Base-by-base conservation (phyloP, 2,113 vertebrate genomes). In the Merops nubicus region DNA sequence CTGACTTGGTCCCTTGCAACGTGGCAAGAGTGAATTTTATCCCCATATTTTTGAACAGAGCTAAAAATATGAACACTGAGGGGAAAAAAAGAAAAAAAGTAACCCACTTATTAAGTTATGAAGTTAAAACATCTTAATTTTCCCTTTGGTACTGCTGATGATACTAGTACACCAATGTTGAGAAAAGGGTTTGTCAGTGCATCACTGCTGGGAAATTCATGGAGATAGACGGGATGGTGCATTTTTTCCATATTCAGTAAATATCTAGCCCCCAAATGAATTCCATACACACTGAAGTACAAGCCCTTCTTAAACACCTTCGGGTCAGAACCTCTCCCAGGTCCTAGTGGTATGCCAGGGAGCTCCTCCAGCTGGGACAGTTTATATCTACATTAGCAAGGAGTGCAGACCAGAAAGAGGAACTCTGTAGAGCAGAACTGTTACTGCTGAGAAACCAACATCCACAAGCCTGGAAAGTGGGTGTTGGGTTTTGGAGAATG, bases 1-100 rank as follows among this genome's bases (percentile, higher is more conserved):
- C 70, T 53, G 85, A 87, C 48, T 96, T 68, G 77, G 93, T 93
- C 88, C 86, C 88, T 47, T 92, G 88, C 53, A 81, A 91, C 64
- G 85, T 90, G 72, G 81, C 91, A 96, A 56, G 40, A 86, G 74
- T 80, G 68, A 21, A 89, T 89, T 88, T 87, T 89, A 80, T 89
- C 42, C 31, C 42, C 22, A 3, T 78, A 84, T 70, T 96, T 90
- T 82, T 82, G 43, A 96, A 78, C 15, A 9, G 72, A 92, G 64
- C 45, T 94, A 95, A 96, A 94, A 96, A 73, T 91, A 93, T 2
- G 9, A 93, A 88, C 57, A 81, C 28, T 40, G 65, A 15, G 10
- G 18, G 2, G 6, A 3, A 1, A 8, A 4, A 22, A 15, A 36
- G 18, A 2, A 21, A 56, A 78, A 48, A 60, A 65, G 3, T 23